A percentile compares a stretch with the other conserved stretches of the same genome.
These are phyloP conservation scores for Porites lutea DNA, from an alignment of 64 coral and sea anemone species.

Conservation along the genomic window DNA sequence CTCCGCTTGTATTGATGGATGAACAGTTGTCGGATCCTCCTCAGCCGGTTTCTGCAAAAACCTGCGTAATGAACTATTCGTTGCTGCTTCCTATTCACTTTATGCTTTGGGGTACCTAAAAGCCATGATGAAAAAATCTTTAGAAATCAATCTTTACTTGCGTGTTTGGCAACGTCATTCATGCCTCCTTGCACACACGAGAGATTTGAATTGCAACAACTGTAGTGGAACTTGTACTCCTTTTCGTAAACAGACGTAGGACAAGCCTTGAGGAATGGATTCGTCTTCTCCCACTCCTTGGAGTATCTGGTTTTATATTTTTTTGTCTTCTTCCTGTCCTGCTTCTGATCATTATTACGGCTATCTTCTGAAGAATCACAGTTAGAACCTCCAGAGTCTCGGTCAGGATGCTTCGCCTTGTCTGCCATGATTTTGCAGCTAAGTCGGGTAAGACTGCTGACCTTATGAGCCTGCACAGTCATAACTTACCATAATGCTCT, in stretches of 20 bases:
- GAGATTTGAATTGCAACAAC: constrained; percentile 13
- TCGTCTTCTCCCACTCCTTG: constrained; percentile 47
- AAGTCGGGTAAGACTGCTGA: constrained; percentile 9
- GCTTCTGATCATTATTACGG: not conserved
- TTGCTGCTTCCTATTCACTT: constrained; percentile 62
- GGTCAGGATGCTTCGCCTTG: too few species aligned
- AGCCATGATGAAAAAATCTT: constrained; percentile 41
- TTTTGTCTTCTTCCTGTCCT: constrained; percentile 18
- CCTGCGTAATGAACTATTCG: constrained; percentile 50
- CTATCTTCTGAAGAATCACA: too few species aligned
- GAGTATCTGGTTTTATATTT: constrained; percentile 57
- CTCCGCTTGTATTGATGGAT: constrained; percentile 57
- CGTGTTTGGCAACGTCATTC: constrained; percentile 22
- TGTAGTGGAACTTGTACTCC: constrained; percentile 54
- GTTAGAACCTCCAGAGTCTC: too few species aligned
- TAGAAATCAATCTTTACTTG: constrained; percentile 17
- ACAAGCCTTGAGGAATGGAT: constrained; percentile 26
- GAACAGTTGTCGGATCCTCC: constrained; percentile 60
- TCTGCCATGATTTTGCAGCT: not conserved
- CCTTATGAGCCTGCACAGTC: not conserved
- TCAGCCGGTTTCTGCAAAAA: constrained; percentile 62
- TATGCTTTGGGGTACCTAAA: constrained; percentile 64
- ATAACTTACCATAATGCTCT: not conserved
- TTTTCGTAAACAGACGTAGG: constrained; percentile 10
- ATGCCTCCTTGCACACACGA: constrained; percentile 35